Percentiles rank a stretch among this genome's conserved stretches.
phyloP scores from a whole-genome alignment of 1,140 invertebrate species.

The Solenopsis fugax region DNA sequence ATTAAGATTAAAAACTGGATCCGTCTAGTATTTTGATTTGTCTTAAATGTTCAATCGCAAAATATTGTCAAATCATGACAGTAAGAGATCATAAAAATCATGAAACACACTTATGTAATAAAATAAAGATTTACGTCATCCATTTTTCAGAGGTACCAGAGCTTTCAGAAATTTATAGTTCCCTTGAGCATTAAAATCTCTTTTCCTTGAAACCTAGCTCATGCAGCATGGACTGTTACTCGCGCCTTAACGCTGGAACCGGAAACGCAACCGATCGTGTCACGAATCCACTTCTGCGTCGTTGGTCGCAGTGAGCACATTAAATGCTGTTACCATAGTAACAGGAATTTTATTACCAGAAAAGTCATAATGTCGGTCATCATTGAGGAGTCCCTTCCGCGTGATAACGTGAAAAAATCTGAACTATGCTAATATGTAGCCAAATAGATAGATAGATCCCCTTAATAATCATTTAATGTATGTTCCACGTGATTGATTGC shows the following conservation, averaged over 20 bases:
- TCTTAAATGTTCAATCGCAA: background rate
- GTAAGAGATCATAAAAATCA: background rate
- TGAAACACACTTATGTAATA: background rate
- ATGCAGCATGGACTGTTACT: background rate
- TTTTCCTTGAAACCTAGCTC: background rate
- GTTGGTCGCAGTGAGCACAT: constrained; percentile 67
- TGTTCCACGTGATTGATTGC: background rate
- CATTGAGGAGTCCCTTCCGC: background rate
- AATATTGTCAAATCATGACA: background rate
- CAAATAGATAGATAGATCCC: background rate
- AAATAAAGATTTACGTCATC: constrained; percentile 1
- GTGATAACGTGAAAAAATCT: constrained; percentile 5
- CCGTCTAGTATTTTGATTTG: background rate
- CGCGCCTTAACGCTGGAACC: background rate
- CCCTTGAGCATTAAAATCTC: constrained; percentile 5
- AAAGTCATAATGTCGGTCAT: constrained; percentile 40
- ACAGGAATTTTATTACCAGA: constrained; percentile 72
- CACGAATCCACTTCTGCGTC: constrained; percentile 64
- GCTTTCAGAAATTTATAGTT: background rate
- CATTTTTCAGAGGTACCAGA: background rate
- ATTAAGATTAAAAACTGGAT: background rate
- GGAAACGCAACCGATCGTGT: constrained; percentile 20
- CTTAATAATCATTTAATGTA: background rate
- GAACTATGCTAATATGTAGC: background rate
- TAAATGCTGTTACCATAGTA: constrained; percentile 77